These are phyloP conservation scores for Adelognathus sp. DNA, from an alignment of 2,888 invertebrate species.

Conservation along the genomic window DNA sequence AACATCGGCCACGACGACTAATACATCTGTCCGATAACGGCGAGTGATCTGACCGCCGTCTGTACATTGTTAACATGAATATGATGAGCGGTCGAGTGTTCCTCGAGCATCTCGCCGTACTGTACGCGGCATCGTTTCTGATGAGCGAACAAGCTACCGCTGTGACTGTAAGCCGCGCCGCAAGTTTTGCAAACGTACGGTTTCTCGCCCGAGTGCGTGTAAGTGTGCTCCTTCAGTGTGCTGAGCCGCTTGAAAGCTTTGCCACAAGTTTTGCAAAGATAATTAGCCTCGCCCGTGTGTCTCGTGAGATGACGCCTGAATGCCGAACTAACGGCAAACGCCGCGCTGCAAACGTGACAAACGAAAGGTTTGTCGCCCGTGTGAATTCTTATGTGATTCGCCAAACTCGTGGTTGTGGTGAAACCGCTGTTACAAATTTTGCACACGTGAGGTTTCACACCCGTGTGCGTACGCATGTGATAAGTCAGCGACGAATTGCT, in stretches of 20 bases:
- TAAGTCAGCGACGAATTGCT: conserved; percentile 80
- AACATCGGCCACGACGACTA: conserved; percentile 59
- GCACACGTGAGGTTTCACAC: conserved; percentile 79
- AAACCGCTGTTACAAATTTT: conserved; percentile 80
- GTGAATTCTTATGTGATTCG: conserved; percentile 79
- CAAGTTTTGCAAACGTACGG: conserved; percentile 80
- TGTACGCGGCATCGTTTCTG: conserved; percentile 79
- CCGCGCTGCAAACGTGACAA: conserved; percentile 79
- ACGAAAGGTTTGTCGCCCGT: conserved; percentile 79
- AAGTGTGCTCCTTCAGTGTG: conserved; percentile 79
- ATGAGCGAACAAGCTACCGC: conserved; percentile 79
- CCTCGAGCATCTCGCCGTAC: conserved; percentile 76
- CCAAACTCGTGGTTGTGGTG: conserved; percentile 78
- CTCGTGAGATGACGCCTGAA: conserved; percentile 76
- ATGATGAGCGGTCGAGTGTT: conserved; percentile 74
- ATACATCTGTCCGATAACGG: conserved; percentile 79
- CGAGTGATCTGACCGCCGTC: conserved; percentile 77
- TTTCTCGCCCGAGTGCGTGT: conserved; percentile 79
- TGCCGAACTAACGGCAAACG: conserved; percentile 80
- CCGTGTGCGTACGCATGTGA: conserved; percentile 80
- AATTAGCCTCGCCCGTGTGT: conserved; percentile 80
- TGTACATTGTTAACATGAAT: conserved; percentile 79
- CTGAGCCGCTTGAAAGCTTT: conserved; percentile 79
- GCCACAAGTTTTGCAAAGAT: conserved; percentile 78
- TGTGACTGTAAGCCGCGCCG: conserved; percentile 79